Percentiles rank a stretch among this genome's conserved stretches.
Conservation (phyloP, 35 echinoderm and acorn worm species). For the Lytechinus pictus region DNA sequence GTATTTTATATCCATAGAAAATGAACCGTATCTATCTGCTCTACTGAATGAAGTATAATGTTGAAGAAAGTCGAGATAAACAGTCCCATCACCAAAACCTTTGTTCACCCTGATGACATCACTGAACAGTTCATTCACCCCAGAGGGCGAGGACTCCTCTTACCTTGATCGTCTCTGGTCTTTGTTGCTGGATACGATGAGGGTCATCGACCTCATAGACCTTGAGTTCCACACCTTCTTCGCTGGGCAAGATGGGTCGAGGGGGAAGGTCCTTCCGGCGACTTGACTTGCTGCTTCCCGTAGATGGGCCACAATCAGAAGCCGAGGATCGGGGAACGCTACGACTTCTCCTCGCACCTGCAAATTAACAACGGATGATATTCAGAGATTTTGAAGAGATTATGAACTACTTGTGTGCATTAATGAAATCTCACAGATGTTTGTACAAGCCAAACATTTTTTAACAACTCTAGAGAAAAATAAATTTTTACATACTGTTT, state of each 20-base stretch:
- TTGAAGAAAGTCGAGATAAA: neutral
- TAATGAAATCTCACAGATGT: too few species aligned
- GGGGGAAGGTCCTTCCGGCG: conserved; percentile 84
- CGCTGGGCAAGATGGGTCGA: conserved; percentile 68
- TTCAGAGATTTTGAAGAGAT: too few species aligned
- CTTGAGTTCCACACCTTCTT: conserved; percentile 87
- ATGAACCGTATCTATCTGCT: neutral
- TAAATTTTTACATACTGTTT: too few species aligned
- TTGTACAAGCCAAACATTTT: too few species aligned
- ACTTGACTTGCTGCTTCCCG: conserved; percentile 44
- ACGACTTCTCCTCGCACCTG: conserved; percentile 79
- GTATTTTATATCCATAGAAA: neutral
- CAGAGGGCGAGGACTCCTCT: neutral
- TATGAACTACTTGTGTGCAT: too few species aligned
- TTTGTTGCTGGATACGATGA: conserved; percentile 72
- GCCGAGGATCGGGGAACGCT: conserved; percentile 74
- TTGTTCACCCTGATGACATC: neutral
- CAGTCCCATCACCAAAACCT: too few species aligned
- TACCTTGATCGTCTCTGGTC: conserved; percentile 86
- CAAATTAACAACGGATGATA: neutral
- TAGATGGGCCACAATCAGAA: conserved; percentile 68
- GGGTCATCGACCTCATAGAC: conserved; percentile 96
- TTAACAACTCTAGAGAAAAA: too few species aligned
- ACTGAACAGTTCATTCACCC: neutral
- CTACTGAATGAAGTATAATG: neutral